Evolutionary conservation across 2,888 invertebrate genomes (phyloP), one percentile per base, ranked within the genome.

Genomic region (Pherbina coryleti): DNA sequence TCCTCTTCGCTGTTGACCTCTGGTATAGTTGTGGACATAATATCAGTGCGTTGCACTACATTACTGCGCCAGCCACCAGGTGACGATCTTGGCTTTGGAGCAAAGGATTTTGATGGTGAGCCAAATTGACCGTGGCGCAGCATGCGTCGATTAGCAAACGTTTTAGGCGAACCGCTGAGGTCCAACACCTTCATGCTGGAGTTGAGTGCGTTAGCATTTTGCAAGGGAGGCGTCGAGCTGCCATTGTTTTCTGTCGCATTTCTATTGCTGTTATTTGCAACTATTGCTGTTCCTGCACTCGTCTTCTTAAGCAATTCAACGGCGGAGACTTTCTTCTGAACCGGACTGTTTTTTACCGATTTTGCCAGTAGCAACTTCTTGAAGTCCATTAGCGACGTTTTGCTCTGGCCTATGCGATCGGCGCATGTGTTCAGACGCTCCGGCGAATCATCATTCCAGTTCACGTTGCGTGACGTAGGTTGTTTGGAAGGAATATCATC

Each of bases 351-450:
- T 86, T 93, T 94, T 1, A 93, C 93, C 83, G 94, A 95, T 84
- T 95, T 95, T 84, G 95, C 94, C 51, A 96, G 90, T 31, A 96
- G 90, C 17, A 96, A 90, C 84, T 94, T 93, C 87, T 97, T 97
- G 87, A 97, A 97, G 89, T 96, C 96, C 86, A 95, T 91, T 79
- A 96, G 91, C 2, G 95, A 95, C 0, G 96, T 96, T 85, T 95
- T 94, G 78, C 93, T 92, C 2, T 92, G 89, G 0, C 93, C 93
- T 83, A 92, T 92, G 80, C 93, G 91, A 87, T 94, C 93, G 7
- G 92, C 93, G 83, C 93, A 94, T 31, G 92, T 92, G 82, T 85
- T 91, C 85, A 78, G 89, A 77, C 83, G 87, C 86, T 88, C 85
- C 79, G 90, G 88, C 3, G 86, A 84, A 25, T 84, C 83, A 34